Percentiles rank a stretch among this genome's conserved stretches.
phyloP scores from a whole-genome alignment of 2,797 vertebrate species.

The Gila robusta region DNA sequence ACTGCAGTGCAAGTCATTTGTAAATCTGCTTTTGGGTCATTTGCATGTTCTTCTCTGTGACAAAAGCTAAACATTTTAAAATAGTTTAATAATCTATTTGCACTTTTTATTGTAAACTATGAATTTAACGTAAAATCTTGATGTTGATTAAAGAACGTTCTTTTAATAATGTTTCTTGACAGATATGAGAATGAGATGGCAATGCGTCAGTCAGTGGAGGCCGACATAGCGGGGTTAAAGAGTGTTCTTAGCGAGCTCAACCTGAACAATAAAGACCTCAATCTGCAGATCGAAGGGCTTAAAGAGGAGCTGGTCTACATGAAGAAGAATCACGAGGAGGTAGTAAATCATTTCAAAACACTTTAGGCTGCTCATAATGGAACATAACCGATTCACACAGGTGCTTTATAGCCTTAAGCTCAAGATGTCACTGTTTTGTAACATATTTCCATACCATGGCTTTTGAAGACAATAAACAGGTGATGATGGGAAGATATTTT shows the following conservation, averaged over 20 bases:
- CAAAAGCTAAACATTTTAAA: not conserved
- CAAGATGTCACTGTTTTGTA: conserved; percentile 19
- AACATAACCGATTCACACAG: not conserved
- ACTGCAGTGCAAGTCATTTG: not conserved
- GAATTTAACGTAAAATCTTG: not conserved
- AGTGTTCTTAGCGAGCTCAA: conserved; percentile 68
- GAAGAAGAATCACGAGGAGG: conserved; percentile 78
- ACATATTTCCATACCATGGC: not conserved
- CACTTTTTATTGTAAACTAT: not conserved
- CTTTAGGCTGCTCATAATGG: not conserved
- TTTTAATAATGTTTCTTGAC: not conserved
- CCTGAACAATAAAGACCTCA: conserved; percentile 69
- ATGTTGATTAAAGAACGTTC: not conserved
- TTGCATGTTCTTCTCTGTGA: not conserved
- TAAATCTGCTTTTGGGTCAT: not conserved
- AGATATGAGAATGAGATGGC: conserved; percentile 77
- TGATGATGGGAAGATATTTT: not conserved
- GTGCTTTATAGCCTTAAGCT: not conserved
- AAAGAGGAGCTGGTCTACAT: conserved; percentile 70
- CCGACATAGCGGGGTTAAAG: conserved; percentile 75
- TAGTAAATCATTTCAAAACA: conserved; percentile 32
- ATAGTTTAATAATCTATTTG: not conserved
- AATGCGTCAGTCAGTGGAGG: conserved; percentile 74
- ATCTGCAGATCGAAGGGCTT: conserved; percentile 73
- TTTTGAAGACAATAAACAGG: not conserved